Evolutionary conservation across 2,113 vertebrate genomes (phyloP).

Genomic region (Rallus limicola): DNA sequence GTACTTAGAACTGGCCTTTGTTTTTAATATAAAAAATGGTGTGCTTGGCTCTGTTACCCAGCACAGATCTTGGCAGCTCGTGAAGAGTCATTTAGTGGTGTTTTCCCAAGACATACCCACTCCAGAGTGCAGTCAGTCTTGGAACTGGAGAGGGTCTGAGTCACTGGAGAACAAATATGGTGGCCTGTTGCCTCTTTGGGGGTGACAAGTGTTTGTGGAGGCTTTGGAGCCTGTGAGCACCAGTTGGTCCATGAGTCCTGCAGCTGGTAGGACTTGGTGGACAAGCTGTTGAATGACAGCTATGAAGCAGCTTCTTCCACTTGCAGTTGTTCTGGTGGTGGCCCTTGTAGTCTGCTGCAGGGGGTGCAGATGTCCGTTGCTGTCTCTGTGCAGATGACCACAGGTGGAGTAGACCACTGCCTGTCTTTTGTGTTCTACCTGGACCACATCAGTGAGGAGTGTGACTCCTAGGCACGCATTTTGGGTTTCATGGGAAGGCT

Average conservation of each 20-base stretch:
- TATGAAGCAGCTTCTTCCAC: neutral
- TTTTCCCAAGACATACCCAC: neutral
- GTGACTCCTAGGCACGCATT: rapidly evolving
- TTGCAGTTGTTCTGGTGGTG: neutral
- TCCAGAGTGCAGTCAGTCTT: neutral
- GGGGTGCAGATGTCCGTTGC: neutral
- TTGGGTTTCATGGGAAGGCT: neutral
- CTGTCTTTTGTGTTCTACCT: neutral
- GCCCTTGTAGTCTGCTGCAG: neutral
- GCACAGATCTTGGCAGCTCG: neutral
- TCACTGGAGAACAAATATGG: neutral
- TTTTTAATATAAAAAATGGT: constrained; percentile 34
- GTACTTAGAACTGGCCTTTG: constrained; percentile 17
- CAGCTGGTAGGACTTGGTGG: neutral
- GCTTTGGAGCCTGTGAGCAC: neutral
- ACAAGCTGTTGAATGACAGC: neutral
- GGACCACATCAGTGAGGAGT: neutral
- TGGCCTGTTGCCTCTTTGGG: neutral
- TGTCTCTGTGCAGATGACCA: neutral
- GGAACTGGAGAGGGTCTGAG: neutral
- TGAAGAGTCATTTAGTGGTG: neutral
- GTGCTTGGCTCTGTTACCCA: constrained; percentile 1
- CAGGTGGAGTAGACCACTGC: neutral
- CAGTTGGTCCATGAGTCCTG: neutral
- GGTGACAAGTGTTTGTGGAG: neutral